Evolutionary conservation across 2,797 vertebrate species (phyloP), one percentile per base, ranked within the genome.

Genomic region (Astyanax mexicanus): DNA sequence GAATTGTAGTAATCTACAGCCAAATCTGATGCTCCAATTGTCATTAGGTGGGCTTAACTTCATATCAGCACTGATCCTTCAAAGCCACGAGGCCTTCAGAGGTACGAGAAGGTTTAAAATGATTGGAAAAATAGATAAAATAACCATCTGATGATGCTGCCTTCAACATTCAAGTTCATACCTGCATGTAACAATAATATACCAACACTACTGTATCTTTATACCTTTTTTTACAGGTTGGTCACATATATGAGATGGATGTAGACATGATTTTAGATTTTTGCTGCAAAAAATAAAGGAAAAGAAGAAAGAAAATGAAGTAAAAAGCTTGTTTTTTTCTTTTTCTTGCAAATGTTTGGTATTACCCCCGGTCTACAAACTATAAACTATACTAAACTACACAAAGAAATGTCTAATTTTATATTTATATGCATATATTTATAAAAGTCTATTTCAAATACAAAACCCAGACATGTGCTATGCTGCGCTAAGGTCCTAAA

Each of bases 51-150:
- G 72, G 75, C 62, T 70, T 75, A 74, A 67, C 79, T 85, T 89
- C 67, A 86, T 81, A 80, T 78, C 38, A 61, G 25, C 25, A 66
- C 54, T 74, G 74, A 80, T 86, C 82, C 84, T 90, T 89, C 80
- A 88, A 85, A 81, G 80, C 32, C 38, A 72, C 52, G 42, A 25
- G 29, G 6, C 57, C 70, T 86, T 69, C 72, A 78, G 77, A 87
- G 79, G 77, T 54, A 60, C 67, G 35, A 70, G 23, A 47, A 35
- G 45, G 54, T 21, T 66, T 58, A 55, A 25, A 55, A 19, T 57
- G n/a, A 72, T 40, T 40, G 15, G 23, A 15, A 44, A 64, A 55
- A 69, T n/a, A 10, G 67, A 23, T 15, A 44, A 64, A 55, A 69
- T n/a, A 10, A 67, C 37, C 61, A 58, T 74, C 52, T 71, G 61